A percentile compares a stretch with the other conserved stretches of the same genome.
phyloP scores from a whole-genome alignment of 2,888 invertebrate genomes.

The Hartigia nigra region DNA sequence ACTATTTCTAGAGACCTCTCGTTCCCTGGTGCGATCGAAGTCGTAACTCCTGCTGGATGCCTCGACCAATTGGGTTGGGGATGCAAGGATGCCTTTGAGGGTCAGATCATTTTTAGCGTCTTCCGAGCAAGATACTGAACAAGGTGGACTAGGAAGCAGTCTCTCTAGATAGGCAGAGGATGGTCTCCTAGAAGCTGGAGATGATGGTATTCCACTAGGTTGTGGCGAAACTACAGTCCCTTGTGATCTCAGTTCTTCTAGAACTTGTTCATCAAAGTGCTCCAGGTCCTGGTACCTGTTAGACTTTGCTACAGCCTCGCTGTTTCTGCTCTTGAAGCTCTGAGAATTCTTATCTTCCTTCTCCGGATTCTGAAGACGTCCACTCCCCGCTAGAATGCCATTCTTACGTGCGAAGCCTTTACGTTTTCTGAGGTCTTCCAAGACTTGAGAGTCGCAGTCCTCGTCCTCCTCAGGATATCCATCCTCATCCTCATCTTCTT shows the following conservation, averaged over 20 bases:
- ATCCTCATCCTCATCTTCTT: conserved; percentile 16
- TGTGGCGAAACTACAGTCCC: conserved; percentile 72
- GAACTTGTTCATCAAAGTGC: conserved; percentile 69
- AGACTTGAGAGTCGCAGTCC: conserved; percentile 50
- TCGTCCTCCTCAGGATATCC: conserved; percentile 41
- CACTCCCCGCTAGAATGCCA: not conserved
- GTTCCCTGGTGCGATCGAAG: conserved; percentile 4
- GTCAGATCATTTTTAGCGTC: conserved; percentile 72
- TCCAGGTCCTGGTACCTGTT: conserved; percentile 52
- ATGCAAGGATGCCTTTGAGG: conserved; percentile 43
- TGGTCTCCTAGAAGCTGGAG: conserved; percentile 43
- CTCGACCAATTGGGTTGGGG: conserved; percentile 28
- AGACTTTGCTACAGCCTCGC: conserved; percentile 51
- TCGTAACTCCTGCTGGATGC: conserved; percentile 2
- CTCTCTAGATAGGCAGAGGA: conserved; percentile 70
- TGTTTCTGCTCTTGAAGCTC: conserved; percentile 40
- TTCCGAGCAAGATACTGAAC: conserved; percentile 77
- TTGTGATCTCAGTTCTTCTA: conserved; percentile 74
- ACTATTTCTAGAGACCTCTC: conserved; percentile 18
- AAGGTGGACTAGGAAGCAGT: conserved; percentile 74
- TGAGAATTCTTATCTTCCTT: conserved; percentile 21
- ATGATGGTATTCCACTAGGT: conserved; percentile 75
- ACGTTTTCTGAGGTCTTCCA: conserved; percentile 33
- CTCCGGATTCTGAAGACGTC: not conserved
- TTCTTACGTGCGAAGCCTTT: not conserved